Base-by-base conservation (phyloP, 2,888 invertebrate genomes). In the Coelogynopora nodosa region DNA sequence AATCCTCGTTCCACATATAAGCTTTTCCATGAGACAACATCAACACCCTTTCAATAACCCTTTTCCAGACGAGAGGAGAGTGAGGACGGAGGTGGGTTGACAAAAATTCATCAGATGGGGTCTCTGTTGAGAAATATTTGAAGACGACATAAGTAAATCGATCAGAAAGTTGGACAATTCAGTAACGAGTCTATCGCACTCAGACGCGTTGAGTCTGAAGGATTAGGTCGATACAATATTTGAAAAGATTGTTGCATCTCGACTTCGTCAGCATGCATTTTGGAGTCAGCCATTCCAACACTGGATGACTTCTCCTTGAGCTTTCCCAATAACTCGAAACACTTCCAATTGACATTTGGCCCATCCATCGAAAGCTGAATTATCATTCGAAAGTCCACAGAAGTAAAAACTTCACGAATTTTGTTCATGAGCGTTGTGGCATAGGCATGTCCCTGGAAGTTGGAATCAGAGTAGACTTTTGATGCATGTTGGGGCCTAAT, bases 401-500 rank as follows among this genome's bases (percentile, higher is more conserved):
- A 74, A 74, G 74, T 23, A 5, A 10, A 74, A 74, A 74, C 74
- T 74, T 74, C 27, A 74, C 74, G 27, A 74, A 74, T 23, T 26
- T 13, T 74, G 74, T 74, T 26, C 27, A 74, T 74, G 74, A 74
- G 23, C 74, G 27, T 74, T 74, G 27, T 74, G 74, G 74, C 74
- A 74, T 74, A 74, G 74, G 74, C 74, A 74, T 74, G 74, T 74
- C 27, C 74, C 74, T n/a, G 18, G 74, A 74, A 74, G 74, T 74
- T n/a, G 74, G 74, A 74, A 74, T 74, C 27, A 26, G 23, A 74
- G 74, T 74, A 74, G 74, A 74, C 74, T 74, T 74, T 74, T 74
- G 74, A 26, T 74, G 74, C 27, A 10, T 74, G 74, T 74, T 74
- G 74, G 74, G 18, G 18, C 74, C 49, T 10, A 49, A 74, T 74